Conservation (phyloP, 2,113 vertebrate species). For the Paracanthobrama guichenoti region DNA sequence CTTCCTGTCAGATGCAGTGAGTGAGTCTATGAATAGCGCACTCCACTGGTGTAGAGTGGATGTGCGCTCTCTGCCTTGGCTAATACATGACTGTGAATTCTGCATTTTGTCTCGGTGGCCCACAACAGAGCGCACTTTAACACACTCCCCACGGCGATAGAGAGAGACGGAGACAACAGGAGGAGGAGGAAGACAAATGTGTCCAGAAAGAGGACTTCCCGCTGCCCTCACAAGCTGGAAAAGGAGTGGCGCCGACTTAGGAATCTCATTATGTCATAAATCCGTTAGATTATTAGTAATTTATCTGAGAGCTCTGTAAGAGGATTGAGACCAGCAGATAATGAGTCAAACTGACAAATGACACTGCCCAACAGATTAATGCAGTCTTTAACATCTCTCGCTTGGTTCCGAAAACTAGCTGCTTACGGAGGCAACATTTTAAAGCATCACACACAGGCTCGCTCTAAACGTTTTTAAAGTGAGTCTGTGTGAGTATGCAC, state of each 20-base stretch:
- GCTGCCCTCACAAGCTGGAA: conserved; percentile 60
- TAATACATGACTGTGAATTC: not conserved
- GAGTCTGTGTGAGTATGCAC: not conserved
- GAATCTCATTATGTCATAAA: conserved; percentile 54
- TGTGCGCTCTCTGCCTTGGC: not conserved
- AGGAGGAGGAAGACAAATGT: conserved; percentile 34
- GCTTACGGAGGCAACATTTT: not conserved
- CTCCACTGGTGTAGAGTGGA: not conserved
- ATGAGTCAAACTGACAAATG: conserved; percentile 51
- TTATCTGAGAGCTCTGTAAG: conserved; percentile 40
- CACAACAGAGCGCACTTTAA: conserved; percentile 12
- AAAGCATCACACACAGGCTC: not conserved
- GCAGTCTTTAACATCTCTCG: not conserved
- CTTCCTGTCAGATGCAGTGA: not conserved
- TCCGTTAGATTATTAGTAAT: conserved; percentile 55
- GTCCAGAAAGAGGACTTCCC: conserved; percentile 6
- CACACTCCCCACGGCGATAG: not conserved
- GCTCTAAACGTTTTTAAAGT: not conserved
- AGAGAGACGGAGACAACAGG: not conserved
- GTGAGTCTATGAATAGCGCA: conserved; percentile 8
- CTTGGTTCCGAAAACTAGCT: not conserved
- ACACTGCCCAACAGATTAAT: conserved; percentile 41
- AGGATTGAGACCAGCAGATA: conserved; percentile 41
- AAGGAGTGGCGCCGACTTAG: conserved; percentile 9
- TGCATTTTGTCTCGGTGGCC: not conserved